Base-by-base conservation (phyloP, 53 echinoderm and acorn worm genomes). In the Holothuria scabra region DNA sequence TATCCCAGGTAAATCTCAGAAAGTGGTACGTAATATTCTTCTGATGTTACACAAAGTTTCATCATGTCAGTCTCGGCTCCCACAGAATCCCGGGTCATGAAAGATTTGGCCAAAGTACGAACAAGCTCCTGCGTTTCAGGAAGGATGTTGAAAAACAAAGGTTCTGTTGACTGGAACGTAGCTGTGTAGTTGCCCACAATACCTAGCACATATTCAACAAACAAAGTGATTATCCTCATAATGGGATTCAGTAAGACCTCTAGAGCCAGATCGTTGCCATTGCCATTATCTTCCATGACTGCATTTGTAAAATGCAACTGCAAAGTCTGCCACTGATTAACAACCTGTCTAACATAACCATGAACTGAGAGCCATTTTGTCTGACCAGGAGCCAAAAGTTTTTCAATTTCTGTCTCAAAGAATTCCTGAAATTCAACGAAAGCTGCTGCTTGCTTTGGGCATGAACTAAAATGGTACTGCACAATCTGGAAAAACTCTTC, bases 241-340 rank as follows among this genome's bases (percentile, higher is more conserved):
- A 58, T 78, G 14, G 78, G 35, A 21, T 32, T 78, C 30, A 78
- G 78, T 30, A 78, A 30, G 18, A 56, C 9, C 25, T 78, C 78
- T 12, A 78, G 78, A 6, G 56, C 78, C 24, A 57, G 29, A 32
- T 56, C 78, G 59, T 78, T 55, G 19, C 56, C 56, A 58, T 56
- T 78, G 28, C 19, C 32, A 32, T 29, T 56, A 26, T 78, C 78
- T 56, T 56, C 58, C 58, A 78, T 78, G 6, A 78, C 58, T 4
- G 55, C 78, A 57, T 57, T 78, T 46, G 78, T 78, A 19, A 78
- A 78, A 56, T 56, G 58, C 18, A 57, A 55, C 78, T 56, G 78
- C 14, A 78, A 21, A 24, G 52, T 33, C 20, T 24, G 59, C 78
- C 78, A 78, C 21, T 78, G 23, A 21, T 30, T 31, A 55, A 78